Conservation (phyloP, 2,797 vertebrate species). For the Peromyscus attwateri region DNA sequence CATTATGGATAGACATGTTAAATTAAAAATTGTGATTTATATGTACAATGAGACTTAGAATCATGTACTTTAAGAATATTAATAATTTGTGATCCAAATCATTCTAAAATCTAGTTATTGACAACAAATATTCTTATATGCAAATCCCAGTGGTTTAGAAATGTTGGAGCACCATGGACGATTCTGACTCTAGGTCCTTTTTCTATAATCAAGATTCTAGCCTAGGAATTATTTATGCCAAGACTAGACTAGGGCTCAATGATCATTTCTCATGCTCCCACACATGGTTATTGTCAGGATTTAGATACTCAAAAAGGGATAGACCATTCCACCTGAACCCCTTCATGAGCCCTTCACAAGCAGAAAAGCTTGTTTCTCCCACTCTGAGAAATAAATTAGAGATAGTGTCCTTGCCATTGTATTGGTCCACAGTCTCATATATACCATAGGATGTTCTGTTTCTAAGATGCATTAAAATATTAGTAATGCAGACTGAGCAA, state of each 20-base stretch:
- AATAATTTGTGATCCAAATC: neutral
- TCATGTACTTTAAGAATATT: neutral
- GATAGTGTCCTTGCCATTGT: neutral
- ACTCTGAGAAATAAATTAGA: neutral
- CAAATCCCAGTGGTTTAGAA: neutral
- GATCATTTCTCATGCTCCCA: neutral
- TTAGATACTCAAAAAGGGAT: neutral
- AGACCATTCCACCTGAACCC: rapidly evolving
- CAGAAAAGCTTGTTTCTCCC: neutral
- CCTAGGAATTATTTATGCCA: neutral
- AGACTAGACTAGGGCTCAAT: neutral
- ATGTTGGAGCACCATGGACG: neutral
- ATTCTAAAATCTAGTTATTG: neutral
- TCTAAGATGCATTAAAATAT: neutral
- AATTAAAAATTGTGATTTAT: neutral
- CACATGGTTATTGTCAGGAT: rapidly evolving
- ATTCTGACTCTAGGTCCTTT: neutral
- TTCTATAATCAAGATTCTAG: neutral
- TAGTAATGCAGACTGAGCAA: neutral
- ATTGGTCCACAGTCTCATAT: neutral
- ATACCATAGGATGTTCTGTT: neutral
- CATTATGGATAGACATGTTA: neutral
- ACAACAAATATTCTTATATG: neutral
- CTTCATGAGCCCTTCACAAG: neutral
- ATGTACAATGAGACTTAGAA: neutral